These are phyloP conservation scores for Bos taurus DNA, from an alignment of 2,113 vertebrate genomes.

Conservation along the genomic window ARS-UCD2.0 NC_037334.1:78692001-78692500, in stretches of 20 bases:
- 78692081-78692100: slow-evolving; percentile 77
- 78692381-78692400: background rate
- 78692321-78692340: background rate
- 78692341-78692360: slow-evolving; percentile 41
- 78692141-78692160: slow-evolving; percentile 68
- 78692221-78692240: slow-evolving; percentile 61
- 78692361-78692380: slow-evolving; percentile 25
- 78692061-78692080: slow-evolving; percentile 64
- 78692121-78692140: slow-evolving; percentile 78
- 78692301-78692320: slow-evolving; percentile 15
- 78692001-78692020: slow-evolving; percentile 67
- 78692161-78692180: slow-evolving; percentile 68
- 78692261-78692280: background rate
- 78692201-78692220: slow-evolving; percentile 19
- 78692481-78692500: slow-evolving; percentile 9
- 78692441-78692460: slow-evolving; percentile 56
- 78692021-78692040: slow-evolving; percentile 55
- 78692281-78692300: slow-evolving; percentile 57
- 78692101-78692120: slow-evolving; percentile 79
- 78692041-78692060: slow-evolving; percentile 52
- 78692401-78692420: slow-evolving; percentile 6
- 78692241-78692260: slow-evolving; percentile 48
- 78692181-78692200: slow-evolving; percentile 55
- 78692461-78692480: slow-evolving; percentile 57
- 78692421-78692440: slow-evolving; percentile 25